Base-by-base conservation (phyloP, 1,140 invertebrate species). In the Aphaenogaster rudis region DNA sequence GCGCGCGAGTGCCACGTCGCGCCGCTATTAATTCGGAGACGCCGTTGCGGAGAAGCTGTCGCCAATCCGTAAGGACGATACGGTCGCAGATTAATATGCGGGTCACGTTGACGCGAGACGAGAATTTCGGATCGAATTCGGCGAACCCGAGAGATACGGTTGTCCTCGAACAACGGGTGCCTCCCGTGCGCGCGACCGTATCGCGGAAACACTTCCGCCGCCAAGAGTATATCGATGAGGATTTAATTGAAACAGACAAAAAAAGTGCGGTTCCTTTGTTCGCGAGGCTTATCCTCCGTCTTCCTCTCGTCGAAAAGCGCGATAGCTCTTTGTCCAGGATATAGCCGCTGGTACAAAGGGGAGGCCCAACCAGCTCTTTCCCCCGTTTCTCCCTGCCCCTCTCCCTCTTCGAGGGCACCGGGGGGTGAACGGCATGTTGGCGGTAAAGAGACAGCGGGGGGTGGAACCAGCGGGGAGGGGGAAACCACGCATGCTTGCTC, bases 161-260 rank as follows among this genome's bases (percentile, higher is more conserved):
- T 81, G 48, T 54, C n/a, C n/a, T 42, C 21, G 77, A 28, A 64
- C 45, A 48, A 80, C 77, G 15, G 9, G 9, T 17, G 15, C 15
- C 59, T 33, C n/a, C 17, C 28, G 28, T 54, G 36, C 61, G 74
- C 74, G 74, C 15, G 15, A 17, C 50, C 74, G 39, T 45, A 45
- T 72, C 80, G 33, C 28, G 67, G 54, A 61, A 63, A 63, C 69
- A 74, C 69, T 45, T 76, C 36, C 45, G 50, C 21, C 48, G 61
- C 78, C 63, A 50, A 69, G 57, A 82, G 69, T 76, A 59, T 74
- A 84, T 84, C 80, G 54, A 84, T 84, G 69, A 76, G 69, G 28
- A 89, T 89, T 89, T 89, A 89, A 88, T 89, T 89, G 86, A 71
- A 89, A 89, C 57, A 72, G 36, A 86, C 64, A 52, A 89, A 61